Conservation (phyloP, 2,113 vertebrate species). For the Brachyistius frenatus region DNA sequence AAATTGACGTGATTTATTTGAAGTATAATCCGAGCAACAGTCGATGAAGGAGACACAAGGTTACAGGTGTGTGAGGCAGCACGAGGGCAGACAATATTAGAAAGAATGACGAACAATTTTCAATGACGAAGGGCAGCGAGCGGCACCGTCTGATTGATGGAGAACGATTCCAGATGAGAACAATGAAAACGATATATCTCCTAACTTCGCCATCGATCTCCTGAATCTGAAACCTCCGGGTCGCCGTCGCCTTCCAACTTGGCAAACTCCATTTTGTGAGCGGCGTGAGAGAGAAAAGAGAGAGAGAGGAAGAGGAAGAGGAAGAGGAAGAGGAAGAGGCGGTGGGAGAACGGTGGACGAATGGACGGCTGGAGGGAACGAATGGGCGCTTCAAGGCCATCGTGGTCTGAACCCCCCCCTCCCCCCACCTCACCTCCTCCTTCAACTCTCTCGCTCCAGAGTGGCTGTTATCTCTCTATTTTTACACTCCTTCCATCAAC, state of each 20-base stretch:
- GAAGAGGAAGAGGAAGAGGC: slow-evolving; percentile 3
- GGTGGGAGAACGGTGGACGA: slow-evolving; percentile 25
- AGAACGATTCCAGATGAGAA: background rate
- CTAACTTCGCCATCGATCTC: slow-evolving; percentile 15
- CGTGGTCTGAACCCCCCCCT: slow-evolving; percentile 52
- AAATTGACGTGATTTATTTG: background rate
- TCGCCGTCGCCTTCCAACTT: slow-evolving; percentile 45
- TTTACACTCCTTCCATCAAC: slow-evolving; percentile 84
- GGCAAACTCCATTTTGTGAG: slow-evolving; percentile 78
- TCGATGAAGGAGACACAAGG: background rate
- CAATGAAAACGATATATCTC: background rate
- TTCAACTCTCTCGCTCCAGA: slow-evolving; percentile 69
- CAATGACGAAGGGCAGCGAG: too few relatives aligned
- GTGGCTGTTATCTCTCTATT: slow-evolving; percentile 84
- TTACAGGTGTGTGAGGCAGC: background rate
- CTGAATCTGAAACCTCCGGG: slow-evolving; percentile 19
- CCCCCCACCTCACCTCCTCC: slow-evolving; percentile 7
- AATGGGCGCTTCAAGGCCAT: slow-evolving; percentile 78
- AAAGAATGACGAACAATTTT: too few relatives aligned
- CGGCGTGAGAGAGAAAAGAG: slow-evolving; percentile 24
- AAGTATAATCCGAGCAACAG: background rate
- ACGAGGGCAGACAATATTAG: too few relatives aligned
- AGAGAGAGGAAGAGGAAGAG: slow-evolving; percentile 11
- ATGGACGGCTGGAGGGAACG: slow-evolving; percentile 63
- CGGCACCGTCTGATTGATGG: too few relatives aligned